phyloP scores from a whole-genome alignment of 2,797 vertebrate species.

The Orestias chungarensis region DNA sequence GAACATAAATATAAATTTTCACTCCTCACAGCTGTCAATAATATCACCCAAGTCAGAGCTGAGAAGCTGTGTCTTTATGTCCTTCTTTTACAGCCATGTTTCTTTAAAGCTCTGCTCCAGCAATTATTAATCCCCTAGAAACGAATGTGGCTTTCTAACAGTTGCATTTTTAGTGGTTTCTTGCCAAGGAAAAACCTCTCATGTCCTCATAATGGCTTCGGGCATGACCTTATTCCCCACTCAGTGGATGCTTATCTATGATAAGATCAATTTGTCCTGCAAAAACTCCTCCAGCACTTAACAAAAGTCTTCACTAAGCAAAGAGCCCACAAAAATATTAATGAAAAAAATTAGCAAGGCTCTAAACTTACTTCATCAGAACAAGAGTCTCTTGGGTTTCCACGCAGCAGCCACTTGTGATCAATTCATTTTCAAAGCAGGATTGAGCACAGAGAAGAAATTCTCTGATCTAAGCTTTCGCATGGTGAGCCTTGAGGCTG shows the following conservation, averaged over 20 bases:
- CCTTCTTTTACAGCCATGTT: neutral
- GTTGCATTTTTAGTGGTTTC: neutral
- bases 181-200: neutral
- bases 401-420: neutral
- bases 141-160: neutral
- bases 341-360: neutral
- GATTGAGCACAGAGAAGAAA: no score
- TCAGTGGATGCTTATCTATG: neutral
- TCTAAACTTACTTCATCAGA: neutral
- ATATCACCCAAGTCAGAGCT: neutral
- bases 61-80: neutral
- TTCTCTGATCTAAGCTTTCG: neutral
- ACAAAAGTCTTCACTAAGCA: neutral
- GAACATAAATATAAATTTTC: conserved; percentile 4
- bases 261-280: neutral
- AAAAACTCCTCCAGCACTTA: conserved; percentile 1
- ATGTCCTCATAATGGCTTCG: neutral
- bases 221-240: neutral
- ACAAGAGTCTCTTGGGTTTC: neutral
- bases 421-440: neutral
- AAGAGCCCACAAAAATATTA: neutral
- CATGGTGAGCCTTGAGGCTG: neutral
- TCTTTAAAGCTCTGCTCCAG: neutral
- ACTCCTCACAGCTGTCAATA: neutral
- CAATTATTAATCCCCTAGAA: conserved; percentile 5